Evolutionary conservation across 2,888 invertebrate genomes (phyloP).

Genomic region (Melieria omissa): DNA sequence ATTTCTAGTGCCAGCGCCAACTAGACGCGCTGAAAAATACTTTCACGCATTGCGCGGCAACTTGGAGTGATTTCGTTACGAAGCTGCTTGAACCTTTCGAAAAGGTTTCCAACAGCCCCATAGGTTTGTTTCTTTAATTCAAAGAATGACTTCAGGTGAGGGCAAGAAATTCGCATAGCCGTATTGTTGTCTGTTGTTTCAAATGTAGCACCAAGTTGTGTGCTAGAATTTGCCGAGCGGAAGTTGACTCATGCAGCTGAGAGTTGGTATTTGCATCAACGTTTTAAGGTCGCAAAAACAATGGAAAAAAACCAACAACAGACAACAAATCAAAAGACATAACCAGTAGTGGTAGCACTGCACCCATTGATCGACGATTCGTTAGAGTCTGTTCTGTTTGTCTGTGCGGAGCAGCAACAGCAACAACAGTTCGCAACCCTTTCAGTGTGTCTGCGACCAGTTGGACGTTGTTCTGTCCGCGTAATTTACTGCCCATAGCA

Average conservation of each 20-base stretch:
- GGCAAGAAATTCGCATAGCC: background rate
- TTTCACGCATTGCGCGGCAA: background rate
- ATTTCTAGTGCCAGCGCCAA: background rate
- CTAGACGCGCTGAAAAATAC: background rate
- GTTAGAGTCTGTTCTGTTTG: too few species aligned
- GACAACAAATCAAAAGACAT: background rate
- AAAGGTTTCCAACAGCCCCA: background rate
- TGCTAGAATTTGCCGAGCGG: slow-evolving; percentile 31
- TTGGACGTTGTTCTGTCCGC: too few species aligned
- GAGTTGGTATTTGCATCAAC: background rate
- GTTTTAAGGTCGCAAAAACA: too few species aligned
- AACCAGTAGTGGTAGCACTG: too few species aligned
- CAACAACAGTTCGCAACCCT: too few species aligned
- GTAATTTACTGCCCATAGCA: too few species aligned
- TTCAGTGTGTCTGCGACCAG: too few species aligned
- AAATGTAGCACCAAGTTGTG: background rate
- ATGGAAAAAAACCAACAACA: background rate
- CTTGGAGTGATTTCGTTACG: too few species aligned
- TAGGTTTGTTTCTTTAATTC: background rate
- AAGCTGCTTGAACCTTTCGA: background rate
- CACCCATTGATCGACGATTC: too few species aligned
- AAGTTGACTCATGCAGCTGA: slow-evolving; percentile 32
- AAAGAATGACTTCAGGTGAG: slow-evolving; percentile 3
- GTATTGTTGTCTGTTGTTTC: background rate
- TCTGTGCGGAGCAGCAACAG: too few species aligned